These are phyloP conservation scores for Anisognathus igniventris DNA, from an alignment of 2,797 vertebrate genomes.

Conservation along the genomic window DNA sequence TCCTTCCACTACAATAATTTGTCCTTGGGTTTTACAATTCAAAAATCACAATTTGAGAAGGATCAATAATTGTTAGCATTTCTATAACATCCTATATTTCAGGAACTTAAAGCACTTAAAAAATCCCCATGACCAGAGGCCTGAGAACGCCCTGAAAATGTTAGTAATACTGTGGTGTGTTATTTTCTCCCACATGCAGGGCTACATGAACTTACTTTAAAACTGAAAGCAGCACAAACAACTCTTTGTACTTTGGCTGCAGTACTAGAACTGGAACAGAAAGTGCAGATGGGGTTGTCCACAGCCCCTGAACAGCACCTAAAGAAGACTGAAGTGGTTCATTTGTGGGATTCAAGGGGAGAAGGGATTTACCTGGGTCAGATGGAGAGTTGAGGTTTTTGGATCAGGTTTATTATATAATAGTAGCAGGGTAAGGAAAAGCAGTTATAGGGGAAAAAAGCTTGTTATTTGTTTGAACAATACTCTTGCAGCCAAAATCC, in stretches of 20 bases:
- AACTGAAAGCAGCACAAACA: background rate
- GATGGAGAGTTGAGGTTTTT: background rate
- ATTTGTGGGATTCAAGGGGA: accelerated
- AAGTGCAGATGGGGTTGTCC: background rate
- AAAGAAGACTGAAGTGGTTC: background rate
- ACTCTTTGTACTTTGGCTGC: background rate
- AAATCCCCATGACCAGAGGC: background rate
- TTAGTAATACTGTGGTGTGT: background rate
- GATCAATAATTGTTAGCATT: background rate
- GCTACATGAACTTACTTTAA: background rate
- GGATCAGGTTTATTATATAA: background rate
- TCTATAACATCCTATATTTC: background rate
- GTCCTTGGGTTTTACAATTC: background rate
- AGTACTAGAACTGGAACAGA: background rate
- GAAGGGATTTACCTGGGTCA: background rate
- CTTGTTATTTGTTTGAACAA: background rate
- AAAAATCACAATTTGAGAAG: background rate
- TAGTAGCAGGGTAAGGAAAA: background rate
- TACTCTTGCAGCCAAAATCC: background rate
- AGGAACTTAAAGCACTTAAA: background rate
- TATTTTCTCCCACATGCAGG: background rate
- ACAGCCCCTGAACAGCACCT: background rate
- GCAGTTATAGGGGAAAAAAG: background rate
- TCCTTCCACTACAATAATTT: background rate
- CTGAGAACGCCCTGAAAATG: background rate